Percentiles rank a stretch among this genome's conserved stretches.
These are phyloP conservation scores for Amaurobius ferox DNA, from an alignment of 2,888 invertebrate genomes.

Conservation along the genomic window DNA sequence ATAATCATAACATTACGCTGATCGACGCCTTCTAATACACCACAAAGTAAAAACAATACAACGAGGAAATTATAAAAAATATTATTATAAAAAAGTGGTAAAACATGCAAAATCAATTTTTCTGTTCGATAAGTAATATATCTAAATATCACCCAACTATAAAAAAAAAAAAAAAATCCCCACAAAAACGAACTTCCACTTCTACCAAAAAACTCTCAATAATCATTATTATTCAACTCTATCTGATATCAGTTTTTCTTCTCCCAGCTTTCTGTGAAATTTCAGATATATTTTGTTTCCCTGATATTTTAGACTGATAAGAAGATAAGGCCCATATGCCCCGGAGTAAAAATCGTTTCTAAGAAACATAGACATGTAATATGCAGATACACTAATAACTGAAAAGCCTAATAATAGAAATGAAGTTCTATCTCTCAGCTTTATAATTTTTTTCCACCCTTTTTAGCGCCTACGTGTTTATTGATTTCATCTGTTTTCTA, in stretches of 20 bases:
- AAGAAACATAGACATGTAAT: conserved; percentile 10
- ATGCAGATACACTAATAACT: conserved; percentile 59
- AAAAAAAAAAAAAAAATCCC: neutral
- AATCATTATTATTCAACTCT: conserved; percentile 42
- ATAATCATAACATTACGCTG: too few species aligned
- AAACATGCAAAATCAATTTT: neutral
- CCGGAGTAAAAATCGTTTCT: conserved; percentile 31
- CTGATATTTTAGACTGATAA: conserved; percentile 34
- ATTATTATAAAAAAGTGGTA: too few species aligned
- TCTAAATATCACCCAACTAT: neutral
- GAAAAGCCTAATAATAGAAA: conserved; percentile 60
- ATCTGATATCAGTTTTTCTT: conserved; percentile 22
- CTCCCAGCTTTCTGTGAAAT: conserved; percentile 34
- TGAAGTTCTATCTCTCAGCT: conserved; percentile 51
- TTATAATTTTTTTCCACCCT: conserved; percentile 20
- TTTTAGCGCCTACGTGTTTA: conserved; percentile 57
- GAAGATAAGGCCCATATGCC: conserved; percentile 60
- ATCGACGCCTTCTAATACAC: too few species aligned
- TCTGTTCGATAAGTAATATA: neutral
- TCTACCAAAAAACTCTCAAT: conserved; percentile 46
- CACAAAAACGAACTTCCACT: neutral
- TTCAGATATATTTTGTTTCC: conserved; percentile 44
- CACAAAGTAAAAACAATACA: too few species aligned
- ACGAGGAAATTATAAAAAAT: too few species aligned
- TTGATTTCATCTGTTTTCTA: conserved; percentile 70